Conservation (phyloP, 35 echinoderm and acorn worm genomes). For the Holothuria glaberrima region DNA sequence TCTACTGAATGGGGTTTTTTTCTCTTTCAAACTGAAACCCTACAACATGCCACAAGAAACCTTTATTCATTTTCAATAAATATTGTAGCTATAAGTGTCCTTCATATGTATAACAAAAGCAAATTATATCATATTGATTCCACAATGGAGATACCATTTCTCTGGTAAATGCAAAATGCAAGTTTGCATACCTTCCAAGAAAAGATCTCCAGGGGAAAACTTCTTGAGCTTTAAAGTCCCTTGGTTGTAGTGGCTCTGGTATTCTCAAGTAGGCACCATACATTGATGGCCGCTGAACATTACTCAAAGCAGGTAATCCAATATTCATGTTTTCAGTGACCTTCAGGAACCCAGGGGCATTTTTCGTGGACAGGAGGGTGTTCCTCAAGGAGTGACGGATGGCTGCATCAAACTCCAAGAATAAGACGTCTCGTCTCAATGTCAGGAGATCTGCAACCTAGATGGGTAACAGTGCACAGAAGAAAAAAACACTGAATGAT, state of each 20-base stretch:
- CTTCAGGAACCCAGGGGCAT: constrained; percentile 60
- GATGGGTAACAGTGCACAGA: neutral
- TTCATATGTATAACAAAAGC: too few species aligned
- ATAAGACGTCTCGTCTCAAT: constrained; percentile 83
- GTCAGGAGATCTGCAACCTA: constrained; percentile 88
- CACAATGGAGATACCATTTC: too few species aligned
- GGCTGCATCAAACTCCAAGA: constrained; percentile 90
- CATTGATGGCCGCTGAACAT: constrained; percentile 71
- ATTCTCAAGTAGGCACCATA: constrained; percentile 70
- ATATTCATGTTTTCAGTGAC: constrained; percentile 82
- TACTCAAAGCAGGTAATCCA: constrained; percentile 74
- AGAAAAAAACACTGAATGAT: neutral
- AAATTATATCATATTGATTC: too few species aligned
- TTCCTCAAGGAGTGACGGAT: constrained; percentile 88
- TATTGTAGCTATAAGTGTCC: too few species aligned
- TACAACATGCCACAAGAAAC: too few species aligned
- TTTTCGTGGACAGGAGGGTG: constrained; percentile 85
- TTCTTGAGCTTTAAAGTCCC: constrained; percentile 77
- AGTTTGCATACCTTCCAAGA: constrained; percentile 74
- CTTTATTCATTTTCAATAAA: too few species aligned
- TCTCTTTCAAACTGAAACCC: too few species aligned
- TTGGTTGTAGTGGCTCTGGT: constrained; percentile 84
- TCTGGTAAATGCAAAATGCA: neutral
- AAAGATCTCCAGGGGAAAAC: constrained; percentile 85
- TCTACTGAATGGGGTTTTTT: too few species aligned